phyloP scores from a whole-genome alignment of 2,888 invertebrate species.

The Diarsia mendica region DNA sequence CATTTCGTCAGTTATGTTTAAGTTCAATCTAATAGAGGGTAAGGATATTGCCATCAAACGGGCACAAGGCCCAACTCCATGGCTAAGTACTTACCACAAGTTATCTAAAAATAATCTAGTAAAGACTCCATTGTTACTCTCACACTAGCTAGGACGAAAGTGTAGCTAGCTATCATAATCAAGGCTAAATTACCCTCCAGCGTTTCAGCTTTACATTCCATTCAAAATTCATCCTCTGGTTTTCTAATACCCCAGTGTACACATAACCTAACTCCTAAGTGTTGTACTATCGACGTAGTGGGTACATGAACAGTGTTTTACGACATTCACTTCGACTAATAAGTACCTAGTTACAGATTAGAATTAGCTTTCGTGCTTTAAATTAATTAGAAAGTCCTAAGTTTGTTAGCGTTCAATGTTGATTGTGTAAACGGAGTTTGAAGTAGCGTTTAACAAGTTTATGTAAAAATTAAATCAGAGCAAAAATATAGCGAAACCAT shows the following conservation, averaged over 20 bases:
- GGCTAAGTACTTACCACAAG: neutral
- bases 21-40: too few relatives aligned
- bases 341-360: constrained; percentile 52
- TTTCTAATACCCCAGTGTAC: constrained; percentile 39
- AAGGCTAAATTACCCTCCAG: too few relatives aligned
- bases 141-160: neutral
- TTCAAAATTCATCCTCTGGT: constrained; percentile 16
- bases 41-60: too few relatives aligned
- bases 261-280: constrained; percentile 45
- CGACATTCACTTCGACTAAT: constrained; percentile 60
- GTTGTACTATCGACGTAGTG: constrained; percentile 57
- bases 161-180: neutral
- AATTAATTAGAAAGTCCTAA: constrained; percentile 40
- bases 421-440: neutral
- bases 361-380: constrained; percentile 48
- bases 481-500: neutral
- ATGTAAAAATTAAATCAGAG: neutral
- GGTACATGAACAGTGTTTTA: constrained; percentile 61
- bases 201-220: constrained; percentile 1
- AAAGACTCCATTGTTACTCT: too few relatives aligned
- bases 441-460: neutral
- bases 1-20: too few relatives aligned
- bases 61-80: too few relatives aligned
- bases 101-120: neutral
- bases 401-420: neutral